Percentiles rank a stretch among this genome's conserved stretches.
phyloP scores from a whole-genome alignment of 1,140 invertebrate genomes.

The Schlechtendalia chinensis region DNA sequence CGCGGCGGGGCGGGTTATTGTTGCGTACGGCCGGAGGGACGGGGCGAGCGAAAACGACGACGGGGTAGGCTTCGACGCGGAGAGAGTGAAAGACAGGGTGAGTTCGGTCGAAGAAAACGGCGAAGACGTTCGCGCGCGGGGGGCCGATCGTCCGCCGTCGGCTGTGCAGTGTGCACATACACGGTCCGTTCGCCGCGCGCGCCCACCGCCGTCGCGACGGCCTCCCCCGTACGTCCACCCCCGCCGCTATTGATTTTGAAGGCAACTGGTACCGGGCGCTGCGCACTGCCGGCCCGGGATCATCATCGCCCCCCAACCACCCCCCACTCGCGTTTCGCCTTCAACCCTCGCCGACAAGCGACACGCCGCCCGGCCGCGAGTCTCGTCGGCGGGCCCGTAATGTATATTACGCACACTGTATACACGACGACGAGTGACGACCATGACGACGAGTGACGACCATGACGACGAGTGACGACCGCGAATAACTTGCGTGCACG shows the following conservation, averaged over 20 bases:
- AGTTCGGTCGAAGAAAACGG: slow-evolving; percentile 32
- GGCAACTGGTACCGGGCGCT: slow-evolving; percentile 49
- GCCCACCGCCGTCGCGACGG: neutral
- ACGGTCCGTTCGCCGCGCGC: neutral
- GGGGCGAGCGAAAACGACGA: neutral
- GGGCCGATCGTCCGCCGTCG: slow-evolving; percentile 33
- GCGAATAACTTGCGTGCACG: no score
- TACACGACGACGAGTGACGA: slow-evolving; percentile 2
- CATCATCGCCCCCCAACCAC: slow-evolving; percentile 29
- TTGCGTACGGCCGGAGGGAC: neutral
- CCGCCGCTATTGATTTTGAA: slow-evolving; percentile 48
- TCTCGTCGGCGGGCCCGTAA: no score
- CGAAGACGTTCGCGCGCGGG: slow-evolving; percentile 45
- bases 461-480: neutral
- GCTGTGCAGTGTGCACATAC: neutral
- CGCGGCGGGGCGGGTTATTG: slow-evolving; percentile 8
- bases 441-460: slow-evolving; percentile 1
- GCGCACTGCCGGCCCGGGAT: slow-evolving; percentile 40
- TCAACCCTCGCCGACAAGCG: no score
- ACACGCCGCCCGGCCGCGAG: no score
- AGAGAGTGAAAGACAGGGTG: no score
- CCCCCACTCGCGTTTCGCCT: no score
- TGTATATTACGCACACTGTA: neutral
- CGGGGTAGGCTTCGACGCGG: neutral
- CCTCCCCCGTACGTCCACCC: neutral